Evolutionary conservation across 1,140 invertebrate genomes (phyloP), one percentile per base, ranked within the genome.

Genomic region (Panagrolaimus sp.): DNA sequence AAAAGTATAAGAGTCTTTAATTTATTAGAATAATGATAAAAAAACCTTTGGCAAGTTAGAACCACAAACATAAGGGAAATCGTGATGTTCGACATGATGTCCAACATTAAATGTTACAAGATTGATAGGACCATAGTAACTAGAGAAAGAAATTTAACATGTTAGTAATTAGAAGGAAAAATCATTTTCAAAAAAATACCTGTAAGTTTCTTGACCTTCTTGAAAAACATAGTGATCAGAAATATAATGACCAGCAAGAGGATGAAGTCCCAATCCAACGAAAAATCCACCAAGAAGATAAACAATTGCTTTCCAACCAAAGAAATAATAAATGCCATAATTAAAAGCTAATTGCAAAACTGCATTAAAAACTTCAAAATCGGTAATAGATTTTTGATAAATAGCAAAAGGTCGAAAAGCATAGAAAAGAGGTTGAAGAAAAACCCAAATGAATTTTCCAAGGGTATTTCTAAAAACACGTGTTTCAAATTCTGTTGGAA

Each of bases 221-320:
- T 25, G 61, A 82, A 96, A 98, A 92, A 98, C 96, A 84, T 98
- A 98, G 86, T 99, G 96, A 78, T 99, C 96, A 0, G 93, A 96
- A 78, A 99, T 91, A 80, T 98, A 99, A 84, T 99, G 96, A 0
- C 93, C 96, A 61, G 96, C 94, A 11, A 98, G 91, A 9, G 96
- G 96, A 87, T 99, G 96, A 5, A 96, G 80, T 31, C 95, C 95
- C 90, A 97, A 46, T 23, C 75, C 76, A 38, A 77, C n/a, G 4
- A 77, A 25, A 63, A 77, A 76, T 9, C 94, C 93, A 51, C 87
- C 84, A 11, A 95, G 80, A 61, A 98, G 85, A 84, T 98, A 98
- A 0, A 89, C 86, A 27, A 98, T 75, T 0, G 92, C 87, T 84
- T 90, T 90, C 23, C 88, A 88, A 73, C 92, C 90, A 90, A 82